Evolutionary conservation across 2,888 invertebrate genomes (phyloP).

Genomic region (Chrysomela aeneicollis): DNA sequence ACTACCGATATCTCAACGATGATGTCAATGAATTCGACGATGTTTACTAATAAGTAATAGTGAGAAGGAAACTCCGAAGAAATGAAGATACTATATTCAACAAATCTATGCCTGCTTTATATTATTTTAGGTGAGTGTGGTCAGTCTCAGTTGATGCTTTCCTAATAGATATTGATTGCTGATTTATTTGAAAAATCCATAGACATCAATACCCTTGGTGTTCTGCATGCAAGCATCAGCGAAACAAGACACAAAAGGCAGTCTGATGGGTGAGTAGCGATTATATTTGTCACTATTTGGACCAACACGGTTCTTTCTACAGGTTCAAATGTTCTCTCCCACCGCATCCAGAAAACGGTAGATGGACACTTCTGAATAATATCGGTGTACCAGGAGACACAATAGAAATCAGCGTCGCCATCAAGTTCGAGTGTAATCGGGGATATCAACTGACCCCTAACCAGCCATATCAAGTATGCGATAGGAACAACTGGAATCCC

Average conservation of each 20-base stretch:
- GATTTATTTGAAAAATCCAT: no score
- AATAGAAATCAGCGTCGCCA: conserved; percentile 19
- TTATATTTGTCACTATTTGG: no score
- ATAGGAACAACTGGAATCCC: conserved; percentile 21
- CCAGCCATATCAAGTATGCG: conserved; percentile 26
- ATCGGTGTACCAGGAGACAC: conserved; percentile 23
- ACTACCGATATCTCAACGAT: not conserved
- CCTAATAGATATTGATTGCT: no score
- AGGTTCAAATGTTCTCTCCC: conserved; percentile 28
- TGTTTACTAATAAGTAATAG: not conserved
- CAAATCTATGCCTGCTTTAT: no score
- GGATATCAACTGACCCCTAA: conserved; percentile 25
- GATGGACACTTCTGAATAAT: conserved; percentile 28
- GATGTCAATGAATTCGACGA: not conserved
- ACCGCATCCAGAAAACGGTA: conserved; percentile 27
- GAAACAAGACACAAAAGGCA: not conserved
- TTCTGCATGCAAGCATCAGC: not conserved
- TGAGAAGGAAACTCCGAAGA: not conserved
- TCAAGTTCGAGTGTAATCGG: conserved; percentile 28
- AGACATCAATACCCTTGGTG: not conserved
- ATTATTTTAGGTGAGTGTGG: no score
- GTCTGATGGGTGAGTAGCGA: not conserved
- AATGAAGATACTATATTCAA: not conserved
- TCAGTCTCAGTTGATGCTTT: no score
- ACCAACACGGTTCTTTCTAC: not conserved